phyloP scores from a whole-genome alignment of 2,113 vertebrate genomes.

The Entomyzon cyanotis region DNA sequence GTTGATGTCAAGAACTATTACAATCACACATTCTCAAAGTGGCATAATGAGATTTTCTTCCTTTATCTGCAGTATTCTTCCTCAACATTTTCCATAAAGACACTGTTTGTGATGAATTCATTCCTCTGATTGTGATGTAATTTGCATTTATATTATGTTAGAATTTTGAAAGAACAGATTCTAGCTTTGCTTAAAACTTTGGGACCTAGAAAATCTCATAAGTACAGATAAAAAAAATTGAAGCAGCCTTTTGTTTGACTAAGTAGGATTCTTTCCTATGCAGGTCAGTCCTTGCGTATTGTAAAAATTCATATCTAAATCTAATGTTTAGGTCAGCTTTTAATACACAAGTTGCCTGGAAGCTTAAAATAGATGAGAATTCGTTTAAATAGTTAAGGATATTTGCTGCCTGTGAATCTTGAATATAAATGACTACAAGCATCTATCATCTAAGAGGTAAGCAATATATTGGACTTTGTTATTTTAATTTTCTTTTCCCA shows the following conservation, averaged over 20 bases:
- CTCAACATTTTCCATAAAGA: slow-evolving; percentile 16
- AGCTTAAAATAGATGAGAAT: neutral
- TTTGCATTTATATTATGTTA: slow-evolving; percentile 41
- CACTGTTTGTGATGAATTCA: slow-evolving; percentile 23
- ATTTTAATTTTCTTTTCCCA: slow-evolving; percentile 37
- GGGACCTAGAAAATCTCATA: neutral
- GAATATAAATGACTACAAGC: neutral
- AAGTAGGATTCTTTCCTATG: neutral
- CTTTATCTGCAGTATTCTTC: neutral
- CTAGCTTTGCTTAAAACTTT: slow-evolving; percentile 3
- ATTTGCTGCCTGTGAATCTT: neutral
- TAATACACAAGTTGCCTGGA: neutral
- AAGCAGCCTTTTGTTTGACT: neutral
- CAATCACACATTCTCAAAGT: neutral
- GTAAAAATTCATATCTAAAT: neutral
- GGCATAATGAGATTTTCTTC: slow-evolving; percentile 31
- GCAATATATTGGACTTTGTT: neutral
- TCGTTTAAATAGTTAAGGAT: neutral
- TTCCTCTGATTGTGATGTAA: slow-evolving; percentile 5
- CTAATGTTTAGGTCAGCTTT: neutral
- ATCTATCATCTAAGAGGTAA: neutral
- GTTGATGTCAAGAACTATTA: slow-evolving; percentile 38
- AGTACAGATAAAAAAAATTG: neutral
- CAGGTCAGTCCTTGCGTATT: neutral
- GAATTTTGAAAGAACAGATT: neutral